Conservation (phyloP, 2,797 vertebrate genomes). For the Premnoplex brunnescens region DNA sequence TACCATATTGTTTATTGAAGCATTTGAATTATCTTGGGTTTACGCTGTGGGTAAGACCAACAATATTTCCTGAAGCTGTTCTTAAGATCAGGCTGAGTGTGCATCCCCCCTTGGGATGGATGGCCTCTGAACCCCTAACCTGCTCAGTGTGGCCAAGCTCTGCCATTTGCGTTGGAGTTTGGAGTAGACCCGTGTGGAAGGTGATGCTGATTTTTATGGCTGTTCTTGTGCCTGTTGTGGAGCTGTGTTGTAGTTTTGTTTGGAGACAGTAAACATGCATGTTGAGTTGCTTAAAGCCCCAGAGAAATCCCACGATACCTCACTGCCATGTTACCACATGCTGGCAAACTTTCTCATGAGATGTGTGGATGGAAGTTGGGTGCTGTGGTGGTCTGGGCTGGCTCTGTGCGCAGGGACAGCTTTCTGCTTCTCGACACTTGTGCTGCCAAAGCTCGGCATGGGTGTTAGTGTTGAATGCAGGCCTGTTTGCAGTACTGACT, state of each 20-base stretch:
- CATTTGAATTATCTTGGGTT: background rate
- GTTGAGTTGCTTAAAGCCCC: background rate
- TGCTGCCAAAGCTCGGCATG: background rate
- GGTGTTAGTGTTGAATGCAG: background rate
- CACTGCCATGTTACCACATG: background rate
- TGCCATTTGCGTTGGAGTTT: background rate
- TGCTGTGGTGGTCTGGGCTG: rapidly evolving
- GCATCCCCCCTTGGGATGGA: background rate
- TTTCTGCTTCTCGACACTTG: background rate
- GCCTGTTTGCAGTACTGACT: background rate
- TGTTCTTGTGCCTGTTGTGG: background rate
- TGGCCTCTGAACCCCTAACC: background rate
- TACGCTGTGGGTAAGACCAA: background rate
- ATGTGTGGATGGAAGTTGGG: rapidly evolving
- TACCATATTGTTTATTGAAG: background rate
- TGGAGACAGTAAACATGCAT: background rate
- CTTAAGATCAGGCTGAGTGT: background rate
- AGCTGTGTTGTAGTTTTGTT: background rate
- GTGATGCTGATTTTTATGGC: background rate
- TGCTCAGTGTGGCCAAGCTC: background rate
- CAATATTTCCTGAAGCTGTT: background rate
- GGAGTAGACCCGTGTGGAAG: background rate
- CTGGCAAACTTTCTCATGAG: background rate
- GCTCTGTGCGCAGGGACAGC: rapidly evolving
- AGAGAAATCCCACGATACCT: background rate